A percentile compares a stretch with the other conserved stretches of the same genome.
Evolutionary conservation across 2,113 vertebrate genomes (phyloP).

Genomic region (human): DNA sequence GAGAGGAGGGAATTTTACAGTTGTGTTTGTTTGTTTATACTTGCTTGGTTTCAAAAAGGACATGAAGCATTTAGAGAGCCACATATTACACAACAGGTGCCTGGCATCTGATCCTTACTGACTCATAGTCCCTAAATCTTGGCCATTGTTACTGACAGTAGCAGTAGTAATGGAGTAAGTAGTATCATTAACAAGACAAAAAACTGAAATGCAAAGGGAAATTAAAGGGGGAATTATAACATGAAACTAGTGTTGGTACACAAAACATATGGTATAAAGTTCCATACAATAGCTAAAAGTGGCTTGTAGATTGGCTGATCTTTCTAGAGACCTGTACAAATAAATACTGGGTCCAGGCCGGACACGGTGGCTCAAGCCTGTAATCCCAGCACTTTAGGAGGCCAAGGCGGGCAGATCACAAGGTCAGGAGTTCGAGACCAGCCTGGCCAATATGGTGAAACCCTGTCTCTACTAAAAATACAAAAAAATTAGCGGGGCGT

Average conservation of each 20-base stretch:
- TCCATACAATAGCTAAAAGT: background rate
- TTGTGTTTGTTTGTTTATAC: conserved; percentile 29
- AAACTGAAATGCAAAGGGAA: background rate
- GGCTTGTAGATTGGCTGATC: background rate
- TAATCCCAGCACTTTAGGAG: too few species aligned
- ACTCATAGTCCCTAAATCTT: background rate
- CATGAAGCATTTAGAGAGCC: background rate
- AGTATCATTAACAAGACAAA: background rate
- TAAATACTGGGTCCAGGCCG: background rate
- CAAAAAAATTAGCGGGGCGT: too few species aligned
- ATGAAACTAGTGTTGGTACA: background rate
- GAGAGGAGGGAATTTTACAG: background rate
- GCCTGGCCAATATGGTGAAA: too few species aligned
- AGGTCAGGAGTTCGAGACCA: too few species aligned
- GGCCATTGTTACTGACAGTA: background rate
- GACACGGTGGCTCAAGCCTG: too few species aligned
- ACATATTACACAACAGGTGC: background rate
- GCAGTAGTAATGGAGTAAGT: background rate
- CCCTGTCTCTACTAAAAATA: too few species aligned
- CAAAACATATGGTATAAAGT: background rate
- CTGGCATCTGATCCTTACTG: background rate
- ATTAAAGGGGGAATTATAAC: background rate
- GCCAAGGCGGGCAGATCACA: too few species aligned
- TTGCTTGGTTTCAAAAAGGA: conserved; percentile 4
- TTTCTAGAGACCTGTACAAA: background rate